Conservation (phyloP, 2,888 invertebrate genomes). For the Tetropium fuscum region DNA sequence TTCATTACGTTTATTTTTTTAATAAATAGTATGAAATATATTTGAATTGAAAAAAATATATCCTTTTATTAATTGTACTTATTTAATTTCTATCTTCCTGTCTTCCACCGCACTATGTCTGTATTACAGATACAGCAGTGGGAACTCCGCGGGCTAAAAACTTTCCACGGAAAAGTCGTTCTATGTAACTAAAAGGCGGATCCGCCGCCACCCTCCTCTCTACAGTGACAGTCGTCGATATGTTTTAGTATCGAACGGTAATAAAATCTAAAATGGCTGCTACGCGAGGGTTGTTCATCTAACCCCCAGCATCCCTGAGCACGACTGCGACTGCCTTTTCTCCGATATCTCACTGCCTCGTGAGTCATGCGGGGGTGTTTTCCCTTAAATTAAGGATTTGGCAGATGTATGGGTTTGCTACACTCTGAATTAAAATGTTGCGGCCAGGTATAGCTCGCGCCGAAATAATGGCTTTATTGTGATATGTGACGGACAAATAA, state of each 20-base stretch:
- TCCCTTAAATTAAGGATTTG: slow-evolving; percentile 46
- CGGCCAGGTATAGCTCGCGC: slow-evolving; percentile 20
- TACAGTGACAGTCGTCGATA: slow-evolving; percentile 56
- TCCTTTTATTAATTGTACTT: too few species aligned
- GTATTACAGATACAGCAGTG: neutral
- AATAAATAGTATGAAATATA: too few species aligned
- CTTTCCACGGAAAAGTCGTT: slow-evolving; percentile 1
- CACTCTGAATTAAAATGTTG: slow-evolving; percentile 16
- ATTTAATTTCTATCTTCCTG: too few species aligned
- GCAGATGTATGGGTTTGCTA: slow-evolving; percentile 47
- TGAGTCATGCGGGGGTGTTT: slow-evolving; percentile 59
- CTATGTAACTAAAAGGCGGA: slow-evolving; percentile 13
- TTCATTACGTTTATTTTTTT: too few species aligned
- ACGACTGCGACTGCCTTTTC: slow-evolving; percentile 31
- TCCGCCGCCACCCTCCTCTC: slow-evolving; percentile 28
- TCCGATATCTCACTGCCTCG: slow-evolving; percentile 38
- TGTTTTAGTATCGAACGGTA: slow-evolving; percentile 67
- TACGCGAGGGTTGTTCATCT: slow-evolving; percentile 45
- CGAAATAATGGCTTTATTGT: slow-evolving; percentile 15
- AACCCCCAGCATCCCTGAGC: slow-evolving; percentile 40
- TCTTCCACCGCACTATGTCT: too few species aligned
- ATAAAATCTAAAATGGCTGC: slow-evolving; percentile 68
- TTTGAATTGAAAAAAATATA: too few species aligned
- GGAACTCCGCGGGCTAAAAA: slow-evolving; percentile 5
- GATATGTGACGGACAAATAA: slow-evolving; percentile 13